Evolutionary conservation across 2,797 vertebrate genomes (phyloP).

Genomic region (Labroides dimidiatus): DNA sequence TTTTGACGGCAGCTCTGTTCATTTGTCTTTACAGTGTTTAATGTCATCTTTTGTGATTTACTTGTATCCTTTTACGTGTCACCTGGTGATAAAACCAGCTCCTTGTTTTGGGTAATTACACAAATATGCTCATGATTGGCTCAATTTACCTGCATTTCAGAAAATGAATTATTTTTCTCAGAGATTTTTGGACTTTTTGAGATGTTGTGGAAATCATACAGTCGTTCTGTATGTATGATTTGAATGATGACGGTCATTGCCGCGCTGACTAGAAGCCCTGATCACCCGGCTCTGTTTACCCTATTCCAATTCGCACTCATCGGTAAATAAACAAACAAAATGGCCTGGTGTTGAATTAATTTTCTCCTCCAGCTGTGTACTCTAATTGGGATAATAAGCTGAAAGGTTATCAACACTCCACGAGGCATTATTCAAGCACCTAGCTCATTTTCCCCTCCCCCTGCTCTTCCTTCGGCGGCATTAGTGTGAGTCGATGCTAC

Average conservation of each 20-base stretch:
- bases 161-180: constrained; percentile 9
- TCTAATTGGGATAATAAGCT: constrained; percentile 85
- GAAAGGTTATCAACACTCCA: constrained; percentile 83
- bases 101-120: constrained; percentile 15
- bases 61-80: not conserved
- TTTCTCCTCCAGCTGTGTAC: constrained; percentile 82
- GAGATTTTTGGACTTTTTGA: constrained; percentile 18
- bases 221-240: constrained; percentile 12
- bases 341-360: constrained; percentile 76
- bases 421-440: constrained; percentile 73
- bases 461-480: constrained; percentile 19
- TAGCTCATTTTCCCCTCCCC: constrained; percentile 45
- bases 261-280: constrained; percentile 16
- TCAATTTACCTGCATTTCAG: not conserved
- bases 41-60: constrained; percentile 14
- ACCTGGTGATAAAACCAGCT: constrained; percentile 21
- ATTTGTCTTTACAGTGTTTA: constrained; percentile 33
- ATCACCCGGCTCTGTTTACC: constrained; percentile 70
- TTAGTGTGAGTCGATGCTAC: constrained; percentile 16
- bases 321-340: constrained; percentile 83
- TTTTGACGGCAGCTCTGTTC: constrained; percentile 15
- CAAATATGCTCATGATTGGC: constrained; percentile 17
- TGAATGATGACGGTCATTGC: constrained; percentile 30
- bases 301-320: constrained; percentile 56
- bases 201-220: constrained; percentile 26